Conservation (phyloP, 2,797 vertebrate genomes). For the Bovichtus variegatus region DNA sequence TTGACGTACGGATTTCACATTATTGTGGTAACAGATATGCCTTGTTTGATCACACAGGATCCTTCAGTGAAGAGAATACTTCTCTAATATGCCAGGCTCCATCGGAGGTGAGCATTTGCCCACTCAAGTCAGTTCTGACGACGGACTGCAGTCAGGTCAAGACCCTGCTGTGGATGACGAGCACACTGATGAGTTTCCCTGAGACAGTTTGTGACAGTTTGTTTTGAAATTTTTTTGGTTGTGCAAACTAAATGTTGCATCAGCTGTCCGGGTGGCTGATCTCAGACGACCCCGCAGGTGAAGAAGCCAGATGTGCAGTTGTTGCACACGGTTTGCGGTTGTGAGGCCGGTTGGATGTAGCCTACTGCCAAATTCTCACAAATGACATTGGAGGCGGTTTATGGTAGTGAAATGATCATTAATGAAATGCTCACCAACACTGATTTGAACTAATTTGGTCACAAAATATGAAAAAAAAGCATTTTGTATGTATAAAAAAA, state of each 20-base stretch:
- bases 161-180: not conserved
- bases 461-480: not conserved
- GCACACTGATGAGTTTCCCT: not conserved
- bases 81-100: no score
- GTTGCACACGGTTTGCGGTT: not conserved
- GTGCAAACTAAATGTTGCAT: not conserved
- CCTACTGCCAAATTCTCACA: not conserved
- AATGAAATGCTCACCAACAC: not conserved
- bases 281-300: not conserved
- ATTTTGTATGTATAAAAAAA: not conserved
- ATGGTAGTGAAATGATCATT: no score
- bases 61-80: not conserved
- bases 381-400: no score
- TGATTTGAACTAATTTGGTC: not conserved
- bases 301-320: not conserved
- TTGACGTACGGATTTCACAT: not conserved
- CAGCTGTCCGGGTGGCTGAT: not conserved
- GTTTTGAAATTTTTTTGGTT: not conserved
- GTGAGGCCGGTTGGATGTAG: not conserved
- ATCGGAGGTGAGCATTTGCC: not conserved
- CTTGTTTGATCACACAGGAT: not conserved
- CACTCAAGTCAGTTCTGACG: not conserved
- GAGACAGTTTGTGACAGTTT: slow-evolving; percentile 3
- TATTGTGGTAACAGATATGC: not conserved
- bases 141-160: not conserved